Evolutionary conservation across 2,888 invertebrate species (phyloP).

Genomic region (Linnaemya tessellans): DNA sequence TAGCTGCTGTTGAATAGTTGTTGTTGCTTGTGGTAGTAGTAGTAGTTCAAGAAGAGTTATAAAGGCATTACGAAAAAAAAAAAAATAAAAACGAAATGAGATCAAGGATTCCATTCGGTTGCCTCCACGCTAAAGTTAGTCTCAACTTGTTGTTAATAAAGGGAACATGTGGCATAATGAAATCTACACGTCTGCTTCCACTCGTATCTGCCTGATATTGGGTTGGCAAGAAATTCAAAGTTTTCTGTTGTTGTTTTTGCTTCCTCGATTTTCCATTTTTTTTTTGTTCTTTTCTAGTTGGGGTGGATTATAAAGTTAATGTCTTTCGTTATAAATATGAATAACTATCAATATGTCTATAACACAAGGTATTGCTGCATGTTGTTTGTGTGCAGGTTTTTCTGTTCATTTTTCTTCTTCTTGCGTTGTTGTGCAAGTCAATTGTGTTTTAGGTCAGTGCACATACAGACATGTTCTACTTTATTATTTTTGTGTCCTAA

Average conservation of each 20-base stretch:
- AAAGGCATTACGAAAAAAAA: conserved; percentile 29
- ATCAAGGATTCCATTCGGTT: conserved; percentile 65
- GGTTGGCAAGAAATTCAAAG: conserved; percentile 50
- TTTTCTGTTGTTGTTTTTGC: conserved; percentile 6
- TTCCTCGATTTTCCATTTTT: conserved; percentile 13
- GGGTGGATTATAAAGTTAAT: conserved; percentile 60
- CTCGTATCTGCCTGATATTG: conserved; percentile 25
- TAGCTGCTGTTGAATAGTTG: not conserved
- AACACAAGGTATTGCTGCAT: not conserved
- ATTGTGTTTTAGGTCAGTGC: conserved; percentile 65
- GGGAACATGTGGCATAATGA: conserved; percentile 41
- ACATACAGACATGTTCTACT: not conserved
- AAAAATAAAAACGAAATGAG: conserved; percentile 56
- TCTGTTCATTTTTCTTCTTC: not conserved
- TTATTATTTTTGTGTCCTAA: conserved; percentile 22
- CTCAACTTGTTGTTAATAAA: conserved; percentile 4
- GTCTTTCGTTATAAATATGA: conserved; percentile 62
- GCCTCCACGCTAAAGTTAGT: conserved; percentile 1
- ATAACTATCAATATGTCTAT: conserved; percentile 58
- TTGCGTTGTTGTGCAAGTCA: conserved; percentile 3
- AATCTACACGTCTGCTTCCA: conserved; percentile 6
- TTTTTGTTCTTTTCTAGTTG: conserved; percentile 33
- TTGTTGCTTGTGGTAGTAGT: conserved; percentile 41
- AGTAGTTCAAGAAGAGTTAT: conserved; percentile 46
- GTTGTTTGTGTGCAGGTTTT: not conserved